Evolutionary conservation across 1,140 invertebrate species (phyloP).

Genomic region (Dysdera silvatica): DNA sequence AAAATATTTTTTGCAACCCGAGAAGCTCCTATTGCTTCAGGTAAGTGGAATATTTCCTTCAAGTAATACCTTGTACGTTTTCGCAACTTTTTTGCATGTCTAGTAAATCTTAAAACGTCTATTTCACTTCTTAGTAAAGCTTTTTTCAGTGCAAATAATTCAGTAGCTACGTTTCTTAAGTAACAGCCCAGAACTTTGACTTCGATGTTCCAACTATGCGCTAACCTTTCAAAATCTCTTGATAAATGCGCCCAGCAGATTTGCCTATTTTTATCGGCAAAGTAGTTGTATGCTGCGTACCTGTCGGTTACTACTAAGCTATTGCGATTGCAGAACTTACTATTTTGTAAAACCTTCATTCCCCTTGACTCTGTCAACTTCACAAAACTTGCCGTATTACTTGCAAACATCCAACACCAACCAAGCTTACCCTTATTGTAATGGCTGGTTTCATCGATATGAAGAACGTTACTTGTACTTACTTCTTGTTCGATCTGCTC

Average conservation of each 20-base stretch:
- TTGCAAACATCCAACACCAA: conserved; percentile 18
- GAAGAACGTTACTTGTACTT: conserved; percentile 11
- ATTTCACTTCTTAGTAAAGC: conserved; percentile 1
- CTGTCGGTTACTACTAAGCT: conserved; percentile 6
- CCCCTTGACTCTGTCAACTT: conserved; percentile 16
- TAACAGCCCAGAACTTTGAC: not conserved
- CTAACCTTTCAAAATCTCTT: conserved; percentile 2
- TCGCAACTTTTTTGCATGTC: not conserved
- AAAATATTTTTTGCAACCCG: conserved; percentile 9
- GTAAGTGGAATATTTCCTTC: not conserved
- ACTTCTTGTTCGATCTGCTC: conserved; percentile 14
- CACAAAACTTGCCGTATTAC: conserved; percentile 16
- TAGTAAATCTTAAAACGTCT: not conserved
- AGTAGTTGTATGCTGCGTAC: not conserved
- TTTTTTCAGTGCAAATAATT: not conserved
- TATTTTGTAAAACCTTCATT: conserved; percentile 21
- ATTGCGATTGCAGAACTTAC: conserved; percentile 6
- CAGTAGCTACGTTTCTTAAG: not conserved
- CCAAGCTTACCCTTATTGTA: conserved; percentile 19
- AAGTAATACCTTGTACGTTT: conserved; percentile 4
- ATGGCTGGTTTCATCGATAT: conserved; percentile 20
- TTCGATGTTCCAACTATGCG: conserved; percentile 1
- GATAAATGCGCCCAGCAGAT: conserved; percentile 2
- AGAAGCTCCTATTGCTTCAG: not conserved
- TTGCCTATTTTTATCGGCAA: not conserved